Conservation (phyloP, 2,797 vertebrate species). For the Morus bassanus region DNA sequence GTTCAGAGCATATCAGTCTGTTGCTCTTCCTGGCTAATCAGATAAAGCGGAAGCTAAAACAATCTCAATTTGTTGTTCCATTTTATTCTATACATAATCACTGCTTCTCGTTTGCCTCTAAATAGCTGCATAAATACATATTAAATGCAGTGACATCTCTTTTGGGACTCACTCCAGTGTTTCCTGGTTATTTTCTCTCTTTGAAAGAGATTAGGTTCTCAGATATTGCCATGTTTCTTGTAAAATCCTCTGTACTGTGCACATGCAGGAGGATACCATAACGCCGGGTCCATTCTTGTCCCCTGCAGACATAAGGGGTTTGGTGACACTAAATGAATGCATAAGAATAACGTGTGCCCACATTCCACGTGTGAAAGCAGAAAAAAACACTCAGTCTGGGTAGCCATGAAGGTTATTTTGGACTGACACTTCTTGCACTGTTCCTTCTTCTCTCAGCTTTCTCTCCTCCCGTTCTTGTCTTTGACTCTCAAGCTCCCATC, state of each 20-base stretch:
- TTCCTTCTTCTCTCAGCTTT: background rate
- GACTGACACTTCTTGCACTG: background rate
- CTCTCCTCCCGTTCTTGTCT: background rate
- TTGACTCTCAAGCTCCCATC: background rate
- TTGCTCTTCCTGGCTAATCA: constrained; percentile 65
- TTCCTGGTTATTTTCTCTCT: constrained; percentile 18
- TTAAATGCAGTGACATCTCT: constrained; percentile 58
- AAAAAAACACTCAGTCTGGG: background rate
- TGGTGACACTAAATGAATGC: background rate
- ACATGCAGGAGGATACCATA: background rate
- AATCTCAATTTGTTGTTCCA: constrained; percentile 35
- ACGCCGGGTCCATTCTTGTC: background rate
- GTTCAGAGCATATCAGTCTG: constrained; percentile 14
- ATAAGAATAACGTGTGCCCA: background rate
- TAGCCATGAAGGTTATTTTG: background rate
- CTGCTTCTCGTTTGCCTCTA: constrained; percentile 10
- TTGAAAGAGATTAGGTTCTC: background rate
- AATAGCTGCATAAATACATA: constrained; percentile 55
- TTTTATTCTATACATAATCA: constrained; percentile 53
- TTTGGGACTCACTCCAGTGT: constrained; percentile 16
- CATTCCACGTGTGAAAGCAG: background rate
- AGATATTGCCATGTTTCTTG: background rate
- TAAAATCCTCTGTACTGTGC: background rate
- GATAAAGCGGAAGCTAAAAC: constrained; percentile 40
- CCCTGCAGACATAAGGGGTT: background rate